Evolutionary conservation across 1,140 invertebrate genomes (phyloP).

Genomic region (Solenopsis invicta): DNA sequence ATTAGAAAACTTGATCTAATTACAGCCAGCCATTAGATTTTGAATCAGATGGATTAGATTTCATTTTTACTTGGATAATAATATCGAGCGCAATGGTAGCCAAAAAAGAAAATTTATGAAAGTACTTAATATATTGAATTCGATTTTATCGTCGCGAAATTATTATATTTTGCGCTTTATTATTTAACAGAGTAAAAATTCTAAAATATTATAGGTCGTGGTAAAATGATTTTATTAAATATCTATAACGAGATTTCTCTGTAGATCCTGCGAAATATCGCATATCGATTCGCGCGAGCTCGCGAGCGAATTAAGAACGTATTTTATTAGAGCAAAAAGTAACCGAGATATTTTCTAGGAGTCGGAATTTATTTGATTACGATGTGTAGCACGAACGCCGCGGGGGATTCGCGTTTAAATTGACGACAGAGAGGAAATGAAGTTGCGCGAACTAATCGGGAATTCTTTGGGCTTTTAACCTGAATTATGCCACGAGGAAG

Average conservation of each 20-base stretch:
- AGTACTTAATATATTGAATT: conserved; percentile 14
- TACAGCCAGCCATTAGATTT: too few species aligned
- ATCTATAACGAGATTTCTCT: conserved; percentile 17
- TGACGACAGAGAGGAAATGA: conserved; percentile 50
- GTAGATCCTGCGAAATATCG: background rate
- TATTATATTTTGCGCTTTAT: conserved; percentile 2
- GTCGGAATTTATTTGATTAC: conserved; percentile 46
- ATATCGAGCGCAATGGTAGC: background rate
- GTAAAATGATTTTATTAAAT: conserved; percentile 13
- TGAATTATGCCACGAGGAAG: conserved; percentile 40
- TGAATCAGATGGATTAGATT: too few species aligned
- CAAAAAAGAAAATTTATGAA: background rate
- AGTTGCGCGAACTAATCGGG: conserved; percentile 56
- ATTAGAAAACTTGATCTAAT: too few species aligned
- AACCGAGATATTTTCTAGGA: conserved; percentile 38
- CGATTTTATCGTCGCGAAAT: background rate
- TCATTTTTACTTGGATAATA: too few species aligned
- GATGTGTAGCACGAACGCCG: conserved; percentile 5
- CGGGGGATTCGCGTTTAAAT: conserved; percentile 24
- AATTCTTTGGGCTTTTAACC: conserved; percentile 58
- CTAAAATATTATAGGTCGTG: background rate
- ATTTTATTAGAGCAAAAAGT: conserved; percentile 45
- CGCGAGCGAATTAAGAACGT: background rate
- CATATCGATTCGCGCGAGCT: background rate
- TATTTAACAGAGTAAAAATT: background rate